Conservation (phyloP, 2,113 vertebrate species). For the Myotis brandtii region DNA sequence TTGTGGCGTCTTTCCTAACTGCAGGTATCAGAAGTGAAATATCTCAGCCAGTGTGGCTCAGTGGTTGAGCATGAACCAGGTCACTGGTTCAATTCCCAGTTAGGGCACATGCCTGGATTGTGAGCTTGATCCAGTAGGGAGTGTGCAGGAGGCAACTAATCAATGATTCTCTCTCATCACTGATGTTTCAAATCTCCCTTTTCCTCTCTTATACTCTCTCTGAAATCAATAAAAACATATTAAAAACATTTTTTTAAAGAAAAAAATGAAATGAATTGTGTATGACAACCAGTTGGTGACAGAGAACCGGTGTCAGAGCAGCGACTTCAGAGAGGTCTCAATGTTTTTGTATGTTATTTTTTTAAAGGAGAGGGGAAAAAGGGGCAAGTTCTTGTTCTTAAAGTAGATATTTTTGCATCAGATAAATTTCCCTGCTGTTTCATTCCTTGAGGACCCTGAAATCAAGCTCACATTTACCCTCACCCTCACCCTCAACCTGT, state of each 20-base stretch:
- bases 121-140: no score
- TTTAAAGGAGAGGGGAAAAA: not conserved
- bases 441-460: not conserved
- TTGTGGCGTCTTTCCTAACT: not conserved
- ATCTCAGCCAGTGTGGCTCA: no score
- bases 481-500: no score
- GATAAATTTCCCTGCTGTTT: not conserved
- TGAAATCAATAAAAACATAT: no score
- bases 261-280: not conserved
- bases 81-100: no score
- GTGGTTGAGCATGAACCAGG: no score
- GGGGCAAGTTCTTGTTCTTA: not conserved
- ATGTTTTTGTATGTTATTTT: not conserved
- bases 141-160: no score
- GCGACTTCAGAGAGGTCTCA: not conserved
- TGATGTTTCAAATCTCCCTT: no score
- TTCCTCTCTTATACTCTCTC: no score
- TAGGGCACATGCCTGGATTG: no score
- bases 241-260: no score
- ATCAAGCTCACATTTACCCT: not conserved
- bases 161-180: no score
- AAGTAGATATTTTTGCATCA: not conserved
- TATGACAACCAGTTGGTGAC: not conserved
- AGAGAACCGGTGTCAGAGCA: not conserved
- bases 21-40: not conserved